Percentiles rank a stretch among this genome's conserved stretches.
These are phyloP conservation scores for Lapara coniferarum DNA, from an alignment of 2,888 invertebrate genomes.

Conservation along the genomic window DNA sequence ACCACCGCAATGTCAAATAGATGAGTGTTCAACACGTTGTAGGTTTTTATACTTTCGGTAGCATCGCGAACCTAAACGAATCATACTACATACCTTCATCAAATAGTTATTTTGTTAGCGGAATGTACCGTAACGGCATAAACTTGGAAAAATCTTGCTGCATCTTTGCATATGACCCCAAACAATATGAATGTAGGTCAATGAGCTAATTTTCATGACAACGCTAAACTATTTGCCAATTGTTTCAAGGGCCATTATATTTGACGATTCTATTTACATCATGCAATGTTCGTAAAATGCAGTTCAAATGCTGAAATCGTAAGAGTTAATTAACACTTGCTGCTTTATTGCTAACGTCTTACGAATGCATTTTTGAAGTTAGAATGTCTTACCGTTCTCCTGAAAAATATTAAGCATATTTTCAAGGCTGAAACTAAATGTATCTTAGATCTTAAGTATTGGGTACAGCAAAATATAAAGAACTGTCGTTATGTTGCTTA, in stretches of 20 bases:
- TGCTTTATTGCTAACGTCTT: constrained; percentile 7
- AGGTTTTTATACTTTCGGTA: too few species aligned
- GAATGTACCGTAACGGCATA: background rate
- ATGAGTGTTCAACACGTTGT: too few species aligned
- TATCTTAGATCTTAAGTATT: too few species aligned
- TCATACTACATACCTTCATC: too few species aligned
- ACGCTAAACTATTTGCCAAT: constrained; percentile 3
- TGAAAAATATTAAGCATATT: background rate
- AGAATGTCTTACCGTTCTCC: constrained; percentile 15
- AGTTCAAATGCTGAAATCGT: constrained; percentile 18
- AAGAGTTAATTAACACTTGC: constrained; percentile 11
- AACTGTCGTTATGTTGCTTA: too few species aligned
- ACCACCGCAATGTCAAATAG: too few species aligned
- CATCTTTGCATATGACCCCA: background rate
- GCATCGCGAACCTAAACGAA: too few species aligned
- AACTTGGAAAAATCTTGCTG: background rate
- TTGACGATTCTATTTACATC: constrained; percentile 15
- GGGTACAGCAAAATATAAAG: too few species aligned
- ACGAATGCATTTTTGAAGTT: background rate
- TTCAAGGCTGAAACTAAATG: background rate
- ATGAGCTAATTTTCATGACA: background rate
- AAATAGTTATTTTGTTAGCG: too few species aligned
- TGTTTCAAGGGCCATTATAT: background rate
- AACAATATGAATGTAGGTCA: background rate
- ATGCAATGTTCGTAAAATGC: constrained; percentile 12